These are phyloP conservation scores for Dicroscelio sp. DNA, from an alignment of 2,888 invertebrate species.

Conservation along the genomic window DNA sequence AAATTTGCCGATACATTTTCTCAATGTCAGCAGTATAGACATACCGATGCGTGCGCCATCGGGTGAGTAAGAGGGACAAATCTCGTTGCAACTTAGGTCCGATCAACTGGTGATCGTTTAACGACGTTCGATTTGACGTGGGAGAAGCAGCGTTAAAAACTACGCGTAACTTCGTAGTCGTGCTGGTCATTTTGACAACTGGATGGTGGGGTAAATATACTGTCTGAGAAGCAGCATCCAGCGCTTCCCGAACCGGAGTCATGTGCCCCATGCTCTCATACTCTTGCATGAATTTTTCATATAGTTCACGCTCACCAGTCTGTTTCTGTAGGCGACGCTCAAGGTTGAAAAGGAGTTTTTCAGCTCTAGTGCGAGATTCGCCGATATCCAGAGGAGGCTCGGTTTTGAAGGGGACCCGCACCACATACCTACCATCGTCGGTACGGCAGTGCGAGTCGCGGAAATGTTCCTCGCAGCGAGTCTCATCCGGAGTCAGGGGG, in stretches of 20 bases:
- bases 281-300: neutral
- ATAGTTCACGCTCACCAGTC: neutral
- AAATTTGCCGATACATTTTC: constrained; percentile 86
- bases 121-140: neutral
- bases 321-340: neutral
- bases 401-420: neutral
- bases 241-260: no score
- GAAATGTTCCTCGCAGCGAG: neutral
- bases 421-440: neutral
- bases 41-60: constrained; percentile 2
- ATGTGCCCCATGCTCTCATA: constrained; percentile 6
- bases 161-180: neutral
- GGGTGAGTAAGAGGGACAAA: neutral
- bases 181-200: neutral
- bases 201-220: constrained; percentile 27
- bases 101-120: neutral
- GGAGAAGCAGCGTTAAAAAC: constrained; percentile 17
- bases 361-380: neutral
- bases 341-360: neutral
- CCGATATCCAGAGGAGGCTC: neutral
- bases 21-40: constrained; percentile 84
- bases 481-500: neutral
- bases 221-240: neutral
- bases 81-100: constrained; percentile 23
- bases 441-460: neutral